Evolutionary conservation across 2,888 invertebrate genomes (phyloP).

Genomic region (Esperia sulphurella): DNA sequence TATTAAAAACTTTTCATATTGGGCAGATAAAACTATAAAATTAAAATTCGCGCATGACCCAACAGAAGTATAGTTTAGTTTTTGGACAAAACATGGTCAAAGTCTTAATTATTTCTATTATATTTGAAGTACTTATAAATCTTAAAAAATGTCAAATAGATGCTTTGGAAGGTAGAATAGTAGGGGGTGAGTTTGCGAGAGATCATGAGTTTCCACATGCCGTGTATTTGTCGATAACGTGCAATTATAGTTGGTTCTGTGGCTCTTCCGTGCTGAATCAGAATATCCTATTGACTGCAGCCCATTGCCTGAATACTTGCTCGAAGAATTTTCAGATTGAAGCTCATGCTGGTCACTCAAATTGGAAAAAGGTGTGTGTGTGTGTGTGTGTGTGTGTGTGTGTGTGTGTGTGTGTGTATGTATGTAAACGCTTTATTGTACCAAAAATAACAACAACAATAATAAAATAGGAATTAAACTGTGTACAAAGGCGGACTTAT

Average conservation of each 20-base stretch:
- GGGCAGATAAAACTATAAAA: no score
- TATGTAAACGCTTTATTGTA: no score
- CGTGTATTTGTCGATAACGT: constrained; percentile 13
- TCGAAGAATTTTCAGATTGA: background rate
- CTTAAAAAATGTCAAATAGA: background rate
- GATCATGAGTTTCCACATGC: constrained; percentile 20
- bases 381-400: no score
- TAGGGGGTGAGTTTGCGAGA: constrained; percentile 16
- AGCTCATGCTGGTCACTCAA: background rate
- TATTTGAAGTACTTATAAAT: background rate
- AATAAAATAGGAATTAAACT: no score
- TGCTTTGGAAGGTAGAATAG: constrained; percentile 19
- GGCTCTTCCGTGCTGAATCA: constrained; percentile 12
- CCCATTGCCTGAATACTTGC: constrained; percentile 5
- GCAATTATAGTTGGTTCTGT: constrained; percentile 8
- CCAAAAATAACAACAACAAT: no score
- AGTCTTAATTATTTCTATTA: background rate
- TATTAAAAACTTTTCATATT: no score
- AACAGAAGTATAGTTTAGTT: no score
- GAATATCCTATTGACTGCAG: constrained; percentile 10
- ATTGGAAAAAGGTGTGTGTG: background rate
- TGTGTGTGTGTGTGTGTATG: no score
- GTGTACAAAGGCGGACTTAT: no score
- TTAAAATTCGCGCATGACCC: no score
- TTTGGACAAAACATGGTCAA: background rate